Conservation (phyloP, 2,113 vertebrate species). For the Esox niger region DNA sequence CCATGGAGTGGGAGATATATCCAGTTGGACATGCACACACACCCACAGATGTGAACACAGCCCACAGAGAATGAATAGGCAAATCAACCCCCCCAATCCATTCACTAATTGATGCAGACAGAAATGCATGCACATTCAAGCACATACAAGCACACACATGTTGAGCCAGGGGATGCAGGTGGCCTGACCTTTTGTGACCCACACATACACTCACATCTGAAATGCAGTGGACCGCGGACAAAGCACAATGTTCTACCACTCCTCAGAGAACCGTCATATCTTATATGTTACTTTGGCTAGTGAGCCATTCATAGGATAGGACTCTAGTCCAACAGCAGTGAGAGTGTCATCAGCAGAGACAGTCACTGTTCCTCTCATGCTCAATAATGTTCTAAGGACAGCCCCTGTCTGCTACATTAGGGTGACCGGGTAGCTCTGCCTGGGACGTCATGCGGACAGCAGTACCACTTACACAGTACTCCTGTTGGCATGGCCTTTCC, state of each 20-base stretch:
- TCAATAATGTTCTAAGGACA: no score
- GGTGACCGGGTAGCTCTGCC: no score
- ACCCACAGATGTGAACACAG: not conserved
- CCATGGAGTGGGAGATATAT: not conserved
- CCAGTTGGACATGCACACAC: not conserved
- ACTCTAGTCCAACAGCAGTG: no score
- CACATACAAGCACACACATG: conserved; percentile 13
- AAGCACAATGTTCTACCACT: not conserved
- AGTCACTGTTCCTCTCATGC: no score
- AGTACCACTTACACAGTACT: not conserved
- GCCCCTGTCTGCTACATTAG: not conserved
- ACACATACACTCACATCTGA: not conserved
- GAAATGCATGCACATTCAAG: not conserved
- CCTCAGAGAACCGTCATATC: no score
- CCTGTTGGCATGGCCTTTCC: not conserved
- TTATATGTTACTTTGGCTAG: no score
- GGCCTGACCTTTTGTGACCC: not conserved
- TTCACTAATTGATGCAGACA: not conserved
- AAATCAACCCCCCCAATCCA: not conserved
- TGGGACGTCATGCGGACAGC: no score
- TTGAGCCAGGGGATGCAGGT: conserved; percentile 21
- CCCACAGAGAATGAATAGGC: not conserved
- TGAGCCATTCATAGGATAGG: no score
- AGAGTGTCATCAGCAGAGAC: no score
- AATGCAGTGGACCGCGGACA: not conserved